Evolutionary conservation across 1,140 invertebrate genomes (phyloP), one percentile per base, ranked within the genome.

Genomic region (Pentalonia nigronervosa): DNA sequence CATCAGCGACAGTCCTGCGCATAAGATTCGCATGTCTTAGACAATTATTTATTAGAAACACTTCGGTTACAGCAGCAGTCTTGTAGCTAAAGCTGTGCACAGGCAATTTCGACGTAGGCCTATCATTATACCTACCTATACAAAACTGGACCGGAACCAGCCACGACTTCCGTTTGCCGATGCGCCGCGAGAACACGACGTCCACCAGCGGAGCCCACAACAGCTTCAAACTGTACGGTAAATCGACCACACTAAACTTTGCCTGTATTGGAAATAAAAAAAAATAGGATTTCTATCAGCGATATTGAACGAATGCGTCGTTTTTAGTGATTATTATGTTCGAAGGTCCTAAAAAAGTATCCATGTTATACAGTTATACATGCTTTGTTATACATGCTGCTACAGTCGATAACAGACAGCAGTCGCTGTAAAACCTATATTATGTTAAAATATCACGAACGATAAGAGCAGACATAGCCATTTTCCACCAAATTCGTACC

Each of bases 191-290:
- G 95, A 98, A 99, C 36, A 99, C 95, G 0, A 98, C 98, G 95
- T 99, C 99, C 4, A 99, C 99, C 94, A 99, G 96, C 2, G 99
- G 99, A 9, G 99, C 99, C 99, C 99, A 99, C 83, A 99, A 95
- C 53, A 99, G 95, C 95, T 99, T 99, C n/a, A 99, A 96, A 95
- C 98, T 99, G 95, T 99, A 99, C 3, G 99, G 99, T 99, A 99
- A 99, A 94, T 97, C 97, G 0, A 98, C 98, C 95, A 99, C 99
- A 96, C 98, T 99, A 95, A 99, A 99, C 95, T 99, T 97, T 23
- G 99, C 99, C 97, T 99, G 97, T 92, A 96, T 41, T 2, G 23
- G 96, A 94, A 8, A 94, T 83, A 90, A 47, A 83, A 76, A 76
- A 41, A 41, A 41, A 41, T 41, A 4, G 30, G 30, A n/a, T 67